Evolutionary conservation across 1,140 invertebrate species (phyloP).

Genomic region (Calycopis cecrops): DNA sequence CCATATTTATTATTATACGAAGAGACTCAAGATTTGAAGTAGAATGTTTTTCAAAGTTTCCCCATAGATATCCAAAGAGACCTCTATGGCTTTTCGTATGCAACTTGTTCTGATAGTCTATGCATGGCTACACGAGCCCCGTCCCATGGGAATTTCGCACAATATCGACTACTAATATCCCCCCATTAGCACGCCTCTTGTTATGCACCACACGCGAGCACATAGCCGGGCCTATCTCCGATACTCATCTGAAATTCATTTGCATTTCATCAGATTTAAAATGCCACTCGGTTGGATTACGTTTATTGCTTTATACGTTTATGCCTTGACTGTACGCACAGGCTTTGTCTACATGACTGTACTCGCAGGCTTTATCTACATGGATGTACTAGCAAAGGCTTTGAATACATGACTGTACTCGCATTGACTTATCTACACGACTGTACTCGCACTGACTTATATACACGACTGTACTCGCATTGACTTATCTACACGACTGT

Average conservation of each 20-base stretch:
- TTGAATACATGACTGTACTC: too few species aligned
- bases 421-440: too few species aligned
- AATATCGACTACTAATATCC: background rate
- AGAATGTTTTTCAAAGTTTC: background rate
- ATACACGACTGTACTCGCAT: too few species aligned
- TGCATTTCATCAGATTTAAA: constrained; percentile 8
- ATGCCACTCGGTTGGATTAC: background rate
- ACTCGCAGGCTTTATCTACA: background rate
- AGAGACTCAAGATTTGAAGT: background rate
- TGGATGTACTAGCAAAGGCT: too few species aligned
- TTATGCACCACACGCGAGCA: background rate
- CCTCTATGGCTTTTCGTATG: too few species aligned
- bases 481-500: too few species aligned
- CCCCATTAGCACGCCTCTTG: background rate
- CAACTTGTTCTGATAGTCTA: too few species aligned
- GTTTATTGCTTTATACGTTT: background rate
- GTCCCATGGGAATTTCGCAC: background rate
- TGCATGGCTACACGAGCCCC: too few species aligned
- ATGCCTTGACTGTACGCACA: too few species aligned
- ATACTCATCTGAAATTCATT: constrained; percentile 2
- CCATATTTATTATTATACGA: background rate
- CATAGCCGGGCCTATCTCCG: background rate
- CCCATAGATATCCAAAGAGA: too few species aligned
- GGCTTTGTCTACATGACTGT: too few species aligned
- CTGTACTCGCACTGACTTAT: too few species aligned